Evolutionary conservation across 2,888 invertebrate genomes (phyloP), one percentile per base, ranked within the genome.

Genomic region (Melanostoma mellinum): DNA sequence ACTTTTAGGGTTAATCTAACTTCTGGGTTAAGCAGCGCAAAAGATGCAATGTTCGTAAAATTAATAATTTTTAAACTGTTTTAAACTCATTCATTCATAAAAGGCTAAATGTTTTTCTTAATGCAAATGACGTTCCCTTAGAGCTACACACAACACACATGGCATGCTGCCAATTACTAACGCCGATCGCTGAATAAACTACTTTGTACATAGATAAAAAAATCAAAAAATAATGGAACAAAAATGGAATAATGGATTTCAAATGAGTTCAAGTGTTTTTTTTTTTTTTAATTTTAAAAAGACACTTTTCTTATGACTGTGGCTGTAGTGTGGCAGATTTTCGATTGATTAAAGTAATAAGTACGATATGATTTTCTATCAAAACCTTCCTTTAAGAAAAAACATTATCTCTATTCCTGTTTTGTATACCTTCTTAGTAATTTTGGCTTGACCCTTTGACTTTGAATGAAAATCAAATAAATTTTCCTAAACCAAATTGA

Each of bases 21-120:
- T 72, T 78, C 79, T 63, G 73, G 63, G 40, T 61, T 69, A 48
- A 9, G 52, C 85, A 75, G 56, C 79, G 75, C 67, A 71, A 78
- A 84, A 77, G 81, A 86, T 55, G 85, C 77, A 86, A 86, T 86
- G 86, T 86, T 85, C 86, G 86, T 86, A 85, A 84, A 53, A 56
- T 55, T 48, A 58, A 53, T 72, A 38, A 33, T 44, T 68, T 63
- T 74, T 8, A 46, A 50, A 38, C 60, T 50, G 6, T 30, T 32
- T 42, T 46, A 6, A 44, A 36, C 32, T 33, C 56, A 42, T 30
- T 38, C 9, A 52, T 33, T 52, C 33, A 9, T 30, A 35, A 52
- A 33, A 33, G 6, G 3, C 20, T 50, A 8, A 30, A 52, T 33
- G 35, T 33, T 52, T 52, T 9, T 33, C 4, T 52, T 6, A 32